A percentile compares a stretch with the other conserved stretches of the same genome.
phyloP scores from a whole-genome alignment of 2,888 invertebrate genomes.

The Cataglyphis albicans region DNA sequence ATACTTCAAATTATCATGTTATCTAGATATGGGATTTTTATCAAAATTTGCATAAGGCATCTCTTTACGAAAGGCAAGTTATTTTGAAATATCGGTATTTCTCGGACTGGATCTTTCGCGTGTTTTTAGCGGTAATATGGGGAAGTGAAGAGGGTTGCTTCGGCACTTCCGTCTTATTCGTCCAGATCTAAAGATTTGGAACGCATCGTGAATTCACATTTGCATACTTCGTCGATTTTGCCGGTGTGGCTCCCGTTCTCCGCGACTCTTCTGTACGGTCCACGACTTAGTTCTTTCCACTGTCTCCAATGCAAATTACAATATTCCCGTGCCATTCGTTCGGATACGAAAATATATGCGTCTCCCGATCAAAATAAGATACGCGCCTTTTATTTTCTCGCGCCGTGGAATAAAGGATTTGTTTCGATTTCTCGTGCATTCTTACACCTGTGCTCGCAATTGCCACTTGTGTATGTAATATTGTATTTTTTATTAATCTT shows the following conservation, averaged over 20 bases:
- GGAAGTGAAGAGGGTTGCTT: conserved; percentile 52
- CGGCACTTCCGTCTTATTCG: conserved; percentile 70
- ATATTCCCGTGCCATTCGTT: conserved; percentile 84
- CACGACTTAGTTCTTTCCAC: conserved; percentile 82
- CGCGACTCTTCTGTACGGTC: conserved; percentile 60
- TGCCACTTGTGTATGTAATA: background rate
- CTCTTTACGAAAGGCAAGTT: background rate
- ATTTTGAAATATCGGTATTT: conserved; percentile 45
- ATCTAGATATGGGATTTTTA: background rate
- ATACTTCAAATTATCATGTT: background rate
- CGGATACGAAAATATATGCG: conserved; percentile 85
- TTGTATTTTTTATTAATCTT: background rate
- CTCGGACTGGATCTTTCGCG: conserved; percentile 51
- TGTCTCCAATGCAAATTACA: conserved; percentile 85
- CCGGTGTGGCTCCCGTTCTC: conserved; percentile 76
- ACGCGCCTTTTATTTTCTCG: conserved; percentile 40
- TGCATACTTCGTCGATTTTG: conserved; percentile 82
- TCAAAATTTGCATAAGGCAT: background rate
- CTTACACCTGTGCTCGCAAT: conserved; percentile 33
- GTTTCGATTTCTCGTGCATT: conserved; percentile 21
- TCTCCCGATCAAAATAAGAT: conserved; percentile 82
- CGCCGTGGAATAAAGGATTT: conserved; percentile 21
- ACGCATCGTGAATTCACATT: conserved; percentile 76
- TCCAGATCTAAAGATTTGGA: conserved; percentile 77
- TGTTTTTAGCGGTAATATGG: conserved; percentile 57